Evolutionary conservation across 1,140 invertebrate genomes (phyloP), one percentile per base, ranked within the genome.

Genomic region (Saccostrea echinata): DNA sequence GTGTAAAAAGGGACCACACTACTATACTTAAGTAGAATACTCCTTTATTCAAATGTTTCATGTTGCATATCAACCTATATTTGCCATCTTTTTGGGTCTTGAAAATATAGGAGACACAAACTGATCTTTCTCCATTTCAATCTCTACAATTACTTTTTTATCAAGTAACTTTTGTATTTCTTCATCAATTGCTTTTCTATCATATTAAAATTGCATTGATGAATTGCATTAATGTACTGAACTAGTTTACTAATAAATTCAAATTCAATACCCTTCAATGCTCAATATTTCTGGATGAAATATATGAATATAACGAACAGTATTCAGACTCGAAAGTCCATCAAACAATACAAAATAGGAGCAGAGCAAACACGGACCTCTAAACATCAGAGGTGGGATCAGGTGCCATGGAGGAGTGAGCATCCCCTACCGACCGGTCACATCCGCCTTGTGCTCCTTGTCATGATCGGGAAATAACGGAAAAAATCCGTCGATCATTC

Each of bases 81-180:
- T 43, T 43, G 0, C 43, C 43, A 43, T 43, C 43, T 43, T 43
- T 84, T 90, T 92, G 3, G 81, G 86, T 52, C 90, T 81, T 35
- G 87, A 30, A 84, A 92, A 92, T 71, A 92, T 90, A 55, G 88
- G 86, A 6, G 90, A 91, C 21, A 92, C 61, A 87, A 90, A 88
- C 53, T 91, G 85, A 71, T 71, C 80, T 1, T 8, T 68, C 52
- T 76, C 51, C 18, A 0, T 13, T 33, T 83, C 11, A 30, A 24
- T 51, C 64, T 85, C 53, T 24, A 82, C 24, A 80, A 90, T 90
- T 61, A 90, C 86, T 53, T 76, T 57, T 51, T 88, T 89, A 27
- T 87, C 52, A 52, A 87, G n/a, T 61, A 89, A 55, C 61, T 87
- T 87, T 82, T 84, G 24, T 27, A 89, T 61, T 80, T 86, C 85